Evolutionary conservation across 2,113 vertebrate species (phyloP).

Genomic region (Tretioscincus oriximinensis): DNA sequence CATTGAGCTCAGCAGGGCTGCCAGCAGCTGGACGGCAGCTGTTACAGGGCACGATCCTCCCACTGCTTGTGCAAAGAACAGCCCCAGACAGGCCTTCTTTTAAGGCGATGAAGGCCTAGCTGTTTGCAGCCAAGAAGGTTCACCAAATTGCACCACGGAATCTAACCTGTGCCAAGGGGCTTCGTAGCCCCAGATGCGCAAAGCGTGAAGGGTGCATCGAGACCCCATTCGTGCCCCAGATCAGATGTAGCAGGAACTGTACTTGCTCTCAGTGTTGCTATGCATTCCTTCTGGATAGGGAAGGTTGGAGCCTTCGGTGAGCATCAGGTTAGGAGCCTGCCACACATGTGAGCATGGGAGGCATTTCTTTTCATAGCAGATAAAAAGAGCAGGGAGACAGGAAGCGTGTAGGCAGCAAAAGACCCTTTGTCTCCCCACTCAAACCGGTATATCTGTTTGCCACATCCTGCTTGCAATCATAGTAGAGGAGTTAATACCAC

Average conservation of each 20-base stretch:
- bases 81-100: neutral
- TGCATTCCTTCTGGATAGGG: neutral
- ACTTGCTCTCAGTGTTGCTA: neutral
- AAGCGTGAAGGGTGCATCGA: neutral
- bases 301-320: neutral
- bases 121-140: neutral
- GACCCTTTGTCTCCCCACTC: neutral
- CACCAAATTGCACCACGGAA: neutral
- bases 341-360: too few relatives aligned
- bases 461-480: neutral
- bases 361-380: too few relatives aligned
- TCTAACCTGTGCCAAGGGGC: neutral
- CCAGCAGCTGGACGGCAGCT: conserved; percentile 95
- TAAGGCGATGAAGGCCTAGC: neutral
- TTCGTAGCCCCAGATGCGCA: neutral
- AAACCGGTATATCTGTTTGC: neutral
- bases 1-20: conserved; percentile 80
- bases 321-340: too few relatives aligned
- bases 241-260: neutral
- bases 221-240: neutral
- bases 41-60: conserved; percentile 72
- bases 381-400: too few relatives aligned
- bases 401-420: too few relatives aligned
- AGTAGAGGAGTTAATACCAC: neutral
- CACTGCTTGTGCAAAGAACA: conserved; percentile 9